Evolutionary conservation across 2,797 vertebrate species (phyloP), one percentile per base, ranked within the genome.

Genomic region (Onychomys leucogaster): DNA sequence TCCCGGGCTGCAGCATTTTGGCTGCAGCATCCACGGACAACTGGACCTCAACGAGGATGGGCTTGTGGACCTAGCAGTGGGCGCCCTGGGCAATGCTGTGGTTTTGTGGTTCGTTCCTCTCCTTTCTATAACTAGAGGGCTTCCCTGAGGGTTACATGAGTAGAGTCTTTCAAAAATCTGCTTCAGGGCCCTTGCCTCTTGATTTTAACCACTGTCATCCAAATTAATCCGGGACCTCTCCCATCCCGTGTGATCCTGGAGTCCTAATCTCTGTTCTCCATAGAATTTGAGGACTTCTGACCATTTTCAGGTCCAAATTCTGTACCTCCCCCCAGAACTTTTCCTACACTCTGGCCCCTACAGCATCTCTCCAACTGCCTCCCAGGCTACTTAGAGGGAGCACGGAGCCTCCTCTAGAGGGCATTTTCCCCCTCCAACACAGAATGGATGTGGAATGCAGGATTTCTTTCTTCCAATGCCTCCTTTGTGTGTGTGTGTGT

Each of bases 41-140:
- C 98, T 99, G 99, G 99, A 99, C 97, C 99, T 99, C 98, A 99
- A 99, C 0, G 99, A 99, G 6, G 99, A 99, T 0, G 99, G 99
- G 11, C 99, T 99, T 1, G 98, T 99, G 52, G 99, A 99, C 97
- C 92, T 99, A 97, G 99, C 99, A 0, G 99, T 99, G 0, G 99
- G 99, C 46, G 99, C 99, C 0, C 98, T 99, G 5, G 99, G 99
- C 63, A 99, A 98, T 0, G 99, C 99, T 0, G 99, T 99, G 96
- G 98, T 99, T 55, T 98, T 99, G 25, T 99, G 99, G 99, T 99
- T 77, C 84, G 99, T 99, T 81, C 2, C 19, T 0, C 71, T 17
- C 6, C 49, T 0, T 49, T 55, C 61, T 23, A 32, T 13, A 34
- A 76, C 63, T 80, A 32, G 87, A 19, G 52, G 43, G 52, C 57